Evolutionary conservation across 2,888 invertebrate genomes (phyloP), one percentile per base, ranked within the genome.

Genomic region (Drosophila borborema): DNA sequence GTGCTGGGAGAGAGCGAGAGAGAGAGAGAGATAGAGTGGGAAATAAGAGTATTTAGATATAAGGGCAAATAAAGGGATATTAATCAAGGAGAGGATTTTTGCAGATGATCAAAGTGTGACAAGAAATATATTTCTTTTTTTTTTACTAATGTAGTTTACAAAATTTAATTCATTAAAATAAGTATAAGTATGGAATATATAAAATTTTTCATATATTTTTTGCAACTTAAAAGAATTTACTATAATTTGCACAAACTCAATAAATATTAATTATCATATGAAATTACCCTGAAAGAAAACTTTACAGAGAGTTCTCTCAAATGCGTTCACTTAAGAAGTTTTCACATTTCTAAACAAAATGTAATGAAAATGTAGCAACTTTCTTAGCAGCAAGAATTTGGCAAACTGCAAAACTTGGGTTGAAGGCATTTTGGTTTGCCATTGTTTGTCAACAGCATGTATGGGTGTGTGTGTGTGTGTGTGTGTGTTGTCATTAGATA

Each of bases 301-400:
- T 54, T 16, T 40, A 40, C 0, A 4, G 7, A 31, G 18, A 14
- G 8, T 14, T 14, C 9, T 0, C 31, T 43, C 16, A 56, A 28
- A 43, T 18, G 28, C 18, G 40, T 7, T 31, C 54, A 23, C 40
- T 55, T 55, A 55, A 3, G 10, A 49, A 48, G 23, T 51, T 65
- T 36, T 12, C n/a, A 16, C 36, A 28, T 60, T 60, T 12, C 16
- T 12, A n/a, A 40, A 12, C 6, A 12, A 55, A 54, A 40, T 55
- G 40, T 23, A 63, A 58, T 64, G 36, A 41, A 40, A 46, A 65
- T 43, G 28, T 60, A 28, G 14, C 12, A 46, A 55, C 18, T 49
- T 54, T 46, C 34, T 34, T 34, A 51, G 18, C 49, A 18, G 16
- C 55, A 63, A 41, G 20, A 14, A 36, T 23, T 43, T n/a, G 40